These are phyloP conservation scores for Acanthochromis polyacanthus DNA, from an alignment of 2,113 vertebrate genomes.

Conservation along the genomic window DNA sequence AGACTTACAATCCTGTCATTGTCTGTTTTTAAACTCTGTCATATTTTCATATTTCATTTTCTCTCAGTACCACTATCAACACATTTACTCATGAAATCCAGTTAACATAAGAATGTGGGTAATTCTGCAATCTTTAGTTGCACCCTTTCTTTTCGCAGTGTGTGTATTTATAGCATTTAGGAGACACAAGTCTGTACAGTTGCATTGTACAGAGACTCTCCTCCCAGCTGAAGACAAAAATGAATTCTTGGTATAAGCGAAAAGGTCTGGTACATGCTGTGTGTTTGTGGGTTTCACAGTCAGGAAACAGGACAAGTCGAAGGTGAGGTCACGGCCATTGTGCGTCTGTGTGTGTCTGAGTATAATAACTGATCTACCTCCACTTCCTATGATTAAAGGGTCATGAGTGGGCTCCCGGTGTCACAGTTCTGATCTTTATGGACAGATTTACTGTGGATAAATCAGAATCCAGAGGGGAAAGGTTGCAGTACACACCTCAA, in stretches of 20 bases:
- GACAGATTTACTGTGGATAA: slow-evolving; percentile 31
- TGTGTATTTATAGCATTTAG: slow-evolving; percentile 26
- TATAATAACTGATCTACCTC: slow-evolving; percentile 11
- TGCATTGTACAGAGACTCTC: not conserved
- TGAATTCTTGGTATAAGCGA: not conserved
- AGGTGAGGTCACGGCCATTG: slow-evolving; percentile 48
- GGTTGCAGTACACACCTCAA: slow-evolving; percentile 14
- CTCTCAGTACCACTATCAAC: no score
- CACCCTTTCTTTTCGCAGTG: not conserved
- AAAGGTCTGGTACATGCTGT: slow-evolving; percentile 14
- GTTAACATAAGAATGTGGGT: no score
- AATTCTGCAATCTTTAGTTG: no score
- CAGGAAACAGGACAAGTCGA: slow-evolving; percentile 57
- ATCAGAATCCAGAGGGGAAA: slow-evolving; percentile 26
- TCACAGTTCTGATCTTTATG: slow-evolving; percentile 25
- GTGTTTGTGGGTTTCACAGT: slow-evolving; percentile 36
- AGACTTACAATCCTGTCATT: no score
- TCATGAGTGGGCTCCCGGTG: slow-evolving; percentile 21
- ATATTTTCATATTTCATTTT: no score
- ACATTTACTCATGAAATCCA: no score
- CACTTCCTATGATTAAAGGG: slow-evolving; percentile 25
- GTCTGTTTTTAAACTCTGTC: no score
- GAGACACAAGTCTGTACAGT: slow-evolving; percentile 32
- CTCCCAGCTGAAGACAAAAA: slow-evolving; percentile 19
- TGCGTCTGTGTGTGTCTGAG: slow-evolving; percentile 16